phyloP scores from a whole-genome alignment of 2,888 invertebrate species.

The Cantharis lateralis region DNA sequence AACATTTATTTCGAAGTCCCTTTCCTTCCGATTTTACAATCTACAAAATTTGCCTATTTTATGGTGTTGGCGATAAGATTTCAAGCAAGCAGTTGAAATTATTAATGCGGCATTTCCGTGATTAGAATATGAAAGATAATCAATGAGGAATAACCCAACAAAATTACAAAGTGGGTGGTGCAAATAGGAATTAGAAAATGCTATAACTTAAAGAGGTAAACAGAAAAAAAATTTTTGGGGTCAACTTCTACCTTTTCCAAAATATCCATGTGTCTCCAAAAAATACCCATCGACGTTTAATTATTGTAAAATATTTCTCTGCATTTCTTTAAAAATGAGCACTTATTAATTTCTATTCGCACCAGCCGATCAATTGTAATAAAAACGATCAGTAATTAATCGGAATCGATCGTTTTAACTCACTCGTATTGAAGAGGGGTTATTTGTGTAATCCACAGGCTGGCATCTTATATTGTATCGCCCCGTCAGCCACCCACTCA shows the following conservation, averaged over 20 bases:
- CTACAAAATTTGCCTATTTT: background rate
- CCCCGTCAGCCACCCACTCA: conserved; percentile 92
- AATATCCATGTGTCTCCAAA: too few relatives aligned
- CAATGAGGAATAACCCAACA: background rate
- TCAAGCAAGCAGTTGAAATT: background rate
- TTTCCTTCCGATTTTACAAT: background rate
- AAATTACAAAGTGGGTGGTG: background rate
- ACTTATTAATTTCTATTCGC: too few relatives aligned
- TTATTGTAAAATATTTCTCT: too few relatives aligned
- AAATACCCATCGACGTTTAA: too few relatives aligned
- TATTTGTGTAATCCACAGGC: conserved; percentile 93
- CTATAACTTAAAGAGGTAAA: too few relatives aligned
- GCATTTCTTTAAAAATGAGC: too few relatives aligned
- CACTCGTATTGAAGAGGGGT: conserved; percentile 90
- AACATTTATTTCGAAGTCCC: too few relatives aligned
- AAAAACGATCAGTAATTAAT: background rate
- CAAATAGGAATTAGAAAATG: too few relatives aligned
- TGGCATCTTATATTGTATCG: conserved; percentile 95
- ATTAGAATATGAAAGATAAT: background rate
- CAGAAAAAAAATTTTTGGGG: too few relatives aligned
- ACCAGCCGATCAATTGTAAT: background rate
- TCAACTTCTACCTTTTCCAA: too few relatives aligned
- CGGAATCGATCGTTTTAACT: conserved; percentile 53
- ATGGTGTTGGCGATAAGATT: background rate
- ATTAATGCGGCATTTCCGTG: background rate